Base-by-base conservation (phyloP, 2,113 vertebrate species). In the Hyaena hyaena region DNA sequence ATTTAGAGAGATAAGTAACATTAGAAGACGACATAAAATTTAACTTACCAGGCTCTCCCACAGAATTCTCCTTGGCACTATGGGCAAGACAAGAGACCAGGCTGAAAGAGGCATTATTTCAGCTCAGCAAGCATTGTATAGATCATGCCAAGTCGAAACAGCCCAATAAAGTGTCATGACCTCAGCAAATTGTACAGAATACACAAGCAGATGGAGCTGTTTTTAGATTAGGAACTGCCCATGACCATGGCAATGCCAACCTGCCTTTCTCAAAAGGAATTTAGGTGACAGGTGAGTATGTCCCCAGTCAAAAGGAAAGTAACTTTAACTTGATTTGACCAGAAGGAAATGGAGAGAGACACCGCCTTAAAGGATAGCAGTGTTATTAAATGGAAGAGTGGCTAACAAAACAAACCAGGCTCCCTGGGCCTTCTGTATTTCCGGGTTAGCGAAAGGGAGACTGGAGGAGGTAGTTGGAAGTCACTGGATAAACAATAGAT, bases 401-500 rank as follows among this genome's bases (percentile, higher is more conserved):
- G 71, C 74, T 80, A 31, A 92, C 87, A 97, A 96, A 76, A 43
- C 81, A 94, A 97, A 79, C 50, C 88, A 50, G 45, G 63, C 24
- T 79, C 43, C 23, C 35, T 77, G 11, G 35, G 35, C 76, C 15
- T 93, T 92, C 50, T 65, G 68, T 48, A 0, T 85, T 88, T 79
- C 85, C 84, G 83, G 81, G 33, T 50, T 58, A 84, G 53, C 1
- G 2, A 35, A 98, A 43, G 87, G 88, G 76, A 98, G 97, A 33
- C 50, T 4, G 80, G 80, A 85, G 80, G 73, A 79, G 15, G 74
- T 63, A 73, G 80, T 83, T 93, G 96, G 96, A 97, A 98, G 90
- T 95, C 81, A 43, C 90, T 96, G 96, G 88, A 96, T 97, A 97
- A 97, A 90, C 92, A 98, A 50, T 1, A 92, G 94, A 97, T 88